phyloP scores from a whole-genome alignment of 2,797 vertebrate species.

The Corythornis leucogaster region DNA sequence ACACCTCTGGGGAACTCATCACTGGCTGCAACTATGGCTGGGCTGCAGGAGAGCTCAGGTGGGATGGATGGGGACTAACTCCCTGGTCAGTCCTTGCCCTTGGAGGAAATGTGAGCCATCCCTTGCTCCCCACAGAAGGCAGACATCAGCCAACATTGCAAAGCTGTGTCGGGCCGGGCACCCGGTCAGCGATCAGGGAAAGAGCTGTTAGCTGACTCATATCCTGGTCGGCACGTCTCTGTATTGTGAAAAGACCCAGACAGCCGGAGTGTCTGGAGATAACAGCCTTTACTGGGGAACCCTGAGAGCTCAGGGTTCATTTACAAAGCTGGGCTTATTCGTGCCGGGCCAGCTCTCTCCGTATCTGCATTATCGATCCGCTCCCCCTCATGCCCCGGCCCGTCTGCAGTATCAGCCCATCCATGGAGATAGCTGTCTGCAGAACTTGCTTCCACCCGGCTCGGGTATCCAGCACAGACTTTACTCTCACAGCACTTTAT shows the following conservation, averaged over 20 bases:
- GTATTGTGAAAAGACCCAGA: conserved; percentile 57
- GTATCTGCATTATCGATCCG: background rate
- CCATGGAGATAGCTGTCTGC: background rate
- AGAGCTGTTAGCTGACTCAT: conserved; percentile 67
- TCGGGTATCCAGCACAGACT: conserved; percentile 5
- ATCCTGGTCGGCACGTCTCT: conserved; percentile 56
- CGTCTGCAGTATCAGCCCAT: conserved; percentile 4
- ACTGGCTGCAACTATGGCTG: fast-evolving
- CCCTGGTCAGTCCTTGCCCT: background rate
- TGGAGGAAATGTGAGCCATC: background rate
- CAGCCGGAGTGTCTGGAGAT: conserved; percentile 60
- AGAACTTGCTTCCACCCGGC: conserved; percentile 11
- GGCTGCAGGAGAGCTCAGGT: background rate
- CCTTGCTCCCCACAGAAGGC: background rate
- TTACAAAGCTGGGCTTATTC: conserved; percentile 52
- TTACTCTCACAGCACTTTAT: background rate
- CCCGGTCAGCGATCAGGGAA: conserved; percentile 37
- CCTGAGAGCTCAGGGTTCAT: conserved; percentile 34
- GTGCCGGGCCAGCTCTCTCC: background rate
- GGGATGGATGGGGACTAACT: background rate
- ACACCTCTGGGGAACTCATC: background rate
- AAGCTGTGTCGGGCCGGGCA: background rate
- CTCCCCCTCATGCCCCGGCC: background rate
- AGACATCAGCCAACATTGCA: background rate
- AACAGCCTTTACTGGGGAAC: conserved; percentile 24